Conservation (phyloP, 2,113 vertebrate genomes). For the Sebastes fasciatus region DNA sequence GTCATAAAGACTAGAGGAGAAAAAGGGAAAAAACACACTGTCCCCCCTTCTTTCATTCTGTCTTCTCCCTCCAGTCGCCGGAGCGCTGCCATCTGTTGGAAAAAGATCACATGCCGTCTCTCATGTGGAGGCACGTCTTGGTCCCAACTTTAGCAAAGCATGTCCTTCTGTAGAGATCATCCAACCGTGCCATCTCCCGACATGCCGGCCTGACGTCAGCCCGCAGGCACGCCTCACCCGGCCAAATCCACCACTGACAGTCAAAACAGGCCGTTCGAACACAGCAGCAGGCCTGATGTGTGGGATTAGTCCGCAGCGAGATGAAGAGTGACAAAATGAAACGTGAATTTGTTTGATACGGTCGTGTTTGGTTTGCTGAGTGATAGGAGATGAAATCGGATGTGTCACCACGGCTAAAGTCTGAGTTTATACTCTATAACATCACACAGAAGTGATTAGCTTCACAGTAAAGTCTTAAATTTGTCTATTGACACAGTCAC, state of each 20-base stretch:
- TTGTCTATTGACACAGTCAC: background rate
- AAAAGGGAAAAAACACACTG: slow-evolving; percentile 35
- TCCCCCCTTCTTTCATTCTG: slow-evolving; percentile 22
- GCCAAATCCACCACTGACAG: slow-evolving; percentile 37
- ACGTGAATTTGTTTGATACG: slow-evolving; percentile 33
- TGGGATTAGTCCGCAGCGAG: slow-evolving; percentile 20
- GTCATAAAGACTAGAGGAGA: slow-evolving; percentile 63
- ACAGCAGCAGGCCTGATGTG: slow-evolving; percentile 20
- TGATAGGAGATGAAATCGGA: slow-evolving; percentile 53
- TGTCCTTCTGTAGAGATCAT: slow-evolving; percentile 63
- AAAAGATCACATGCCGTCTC: slow-evolving; percentile 62
- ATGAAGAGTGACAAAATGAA: slow-evolving; percentile 39
- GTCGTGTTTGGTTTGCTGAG: slow-evolving; percentile 39
- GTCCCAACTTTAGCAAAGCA: slow-evolving; percentile 63
- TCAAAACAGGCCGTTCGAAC: slow-evolving; percentile 34
- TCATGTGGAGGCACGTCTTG: slow-evolving; percentile 74
- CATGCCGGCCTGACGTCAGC: slow-evolving; percentile 72
- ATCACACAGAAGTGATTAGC: slow-evolving; percentile 34
- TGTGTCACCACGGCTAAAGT: slow-evolving; percentile 16
- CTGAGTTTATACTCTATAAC: slow-evolving; percentile 3
- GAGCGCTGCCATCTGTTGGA: slow-evolving; percentile 80
- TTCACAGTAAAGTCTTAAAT: slow-evolving; percentile 1
- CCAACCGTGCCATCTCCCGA: slow-evolving; percentile 42
- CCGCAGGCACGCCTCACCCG: slow-evolving; percentile 47
- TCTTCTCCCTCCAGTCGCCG: slow-evolving; percentile 60